phyloP scores from a whole-genome alignment of 2,888 invertebrate species.

The Morpho helenor region DNA sequence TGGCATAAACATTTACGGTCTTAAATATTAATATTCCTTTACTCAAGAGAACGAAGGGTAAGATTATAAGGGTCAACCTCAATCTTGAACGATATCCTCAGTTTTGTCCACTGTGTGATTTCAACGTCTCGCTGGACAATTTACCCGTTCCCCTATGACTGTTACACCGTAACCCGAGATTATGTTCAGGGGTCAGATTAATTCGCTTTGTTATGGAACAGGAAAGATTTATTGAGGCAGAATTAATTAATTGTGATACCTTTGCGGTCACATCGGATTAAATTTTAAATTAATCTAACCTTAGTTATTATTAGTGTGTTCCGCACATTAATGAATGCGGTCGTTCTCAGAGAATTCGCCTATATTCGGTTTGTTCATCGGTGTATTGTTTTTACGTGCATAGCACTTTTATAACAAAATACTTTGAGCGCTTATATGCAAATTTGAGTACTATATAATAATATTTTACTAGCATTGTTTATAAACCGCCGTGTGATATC shows the following conservation, averaged over 20 bases:
- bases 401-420: no score
- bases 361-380: no score
- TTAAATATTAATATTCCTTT: neutral
- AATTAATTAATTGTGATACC: conserved; percentile 3
- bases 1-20: neutral
- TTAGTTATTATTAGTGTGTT: neutral
- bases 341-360: no score
- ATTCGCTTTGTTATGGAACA: conserved; percentile 4
- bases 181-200: conserved; percentile 7
- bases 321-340: no score
- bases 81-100: conserved; percentile 1
- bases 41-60: neutral
- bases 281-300: neutral
- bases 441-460: no score
- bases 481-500: no score
- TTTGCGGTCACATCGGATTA: neutral
- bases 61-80: conserved; percentile 4
- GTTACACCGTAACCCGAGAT: neutral
- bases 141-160: conserved; percentile 1
- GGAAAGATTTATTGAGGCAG: conserved; percentile 1
- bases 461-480: no score
- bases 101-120: conserved; percentile 1
- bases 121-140: conserved; percentile 1
- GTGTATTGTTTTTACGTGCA: no score
- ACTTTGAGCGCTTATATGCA: no score